Evolutionary conservation across 2,113 vertebrate genomes (phyloP), one percentile per base, ranked within the genome.

Genomic region (Toxotes chatareus): DNA sequence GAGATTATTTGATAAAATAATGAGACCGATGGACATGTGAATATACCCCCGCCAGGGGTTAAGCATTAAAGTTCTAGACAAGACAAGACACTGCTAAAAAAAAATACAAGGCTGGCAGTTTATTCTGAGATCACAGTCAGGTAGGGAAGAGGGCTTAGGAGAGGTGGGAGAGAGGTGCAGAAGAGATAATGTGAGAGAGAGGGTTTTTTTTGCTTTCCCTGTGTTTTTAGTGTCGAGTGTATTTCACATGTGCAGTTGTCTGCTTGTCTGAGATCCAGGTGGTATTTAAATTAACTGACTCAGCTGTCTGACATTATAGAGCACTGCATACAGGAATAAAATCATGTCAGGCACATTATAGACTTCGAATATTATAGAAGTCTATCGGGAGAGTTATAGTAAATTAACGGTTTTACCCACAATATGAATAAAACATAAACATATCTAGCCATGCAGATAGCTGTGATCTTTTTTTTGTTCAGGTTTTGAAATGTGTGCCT

Each of bases 121-220:
- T 79, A 27, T 68, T 74, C 64, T 69, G 80, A 47, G 88, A 77
- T 81, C 59, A 64, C 47, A 76, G 66, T 38, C 46, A n/a, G 44
- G 69, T 65, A 17, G 27, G 13, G 75, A 40, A 34, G 21, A 51
- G 56, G 38, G 40, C 60, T 72, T 21, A 9, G 64, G 34, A 13
- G 71, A 76, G 66, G 63, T 32, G 61, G 34, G 61, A 31, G 38
- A 75, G 60, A 36, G 34, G 36, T 27, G 44, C 55, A 12, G 21
- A 60, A 46, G 70, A 57, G 51, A 62, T 83, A 88, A 83, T 80
- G 83, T 85, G 82, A 55, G 83, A 88, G 82, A 55, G 51, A 73
- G 67, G 72, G 65, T 27, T 27, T 27, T 27, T 60, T 36, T 44
- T 14, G n/a, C 62, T 75, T 32, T 32, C 51, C 2, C 51, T 49